Evolutionary conservation across 2,113 vertebrate genomes (phyloP).

Genomic region (Engystomops pustulosus): DNA sequence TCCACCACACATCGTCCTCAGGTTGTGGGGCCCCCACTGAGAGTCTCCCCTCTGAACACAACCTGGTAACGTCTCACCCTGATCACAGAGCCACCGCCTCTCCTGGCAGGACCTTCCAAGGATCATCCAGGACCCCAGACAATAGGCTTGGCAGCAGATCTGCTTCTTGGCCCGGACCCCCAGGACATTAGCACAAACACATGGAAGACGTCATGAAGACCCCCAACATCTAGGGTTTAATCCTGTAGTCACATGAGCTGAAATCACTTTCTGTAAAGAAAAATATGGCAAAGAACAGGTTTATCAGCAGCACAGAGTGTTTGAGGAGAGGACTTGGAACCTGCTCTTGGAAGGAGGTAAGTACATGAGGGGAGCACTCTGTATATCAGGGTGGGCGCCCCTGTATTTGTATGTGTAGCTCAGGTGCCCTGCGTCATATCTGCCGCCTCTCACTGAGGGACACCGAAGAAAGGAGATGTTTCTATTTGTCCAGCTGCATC

Average conservation of each 20-base stretch:
- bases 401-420: background rate
- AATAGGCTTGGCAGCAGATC: background rate
- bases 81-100: conserved; percentile 39
- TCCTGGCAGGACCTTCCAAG: conserved; percentile 1
- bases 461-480: background rate
- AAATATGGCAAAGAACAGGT: too few relatives aligned
- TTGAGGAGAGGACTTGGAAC: background rate
- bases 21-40: conserved; percentile 32
- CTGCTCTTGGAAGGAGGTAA: too few relatives aligned
- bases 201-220: background rate
- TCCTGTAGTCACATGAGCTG: too few relatives aligned
- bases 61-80: conserved; percentile 58
- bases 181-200: background rate
- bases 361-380: too few relatives aligned
- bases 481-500: background rate
- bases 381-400: background rate
- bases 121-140: background rate
- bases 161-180: background rate
- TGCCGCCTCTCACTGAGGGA: conserved; percentile 2
- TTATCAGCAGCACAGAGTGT: background rate
- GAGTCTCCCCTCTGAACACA: conserved; percentile 69
- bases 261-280: too few relatives aligned
- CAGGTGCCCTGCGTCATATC: background rate
- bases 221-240: too few relatives aligned
- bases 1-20: conserved; percentile 46